Conservation (phyloP, 2,113 vertebrate species). For the Donacobius atricapilla region DNA sequence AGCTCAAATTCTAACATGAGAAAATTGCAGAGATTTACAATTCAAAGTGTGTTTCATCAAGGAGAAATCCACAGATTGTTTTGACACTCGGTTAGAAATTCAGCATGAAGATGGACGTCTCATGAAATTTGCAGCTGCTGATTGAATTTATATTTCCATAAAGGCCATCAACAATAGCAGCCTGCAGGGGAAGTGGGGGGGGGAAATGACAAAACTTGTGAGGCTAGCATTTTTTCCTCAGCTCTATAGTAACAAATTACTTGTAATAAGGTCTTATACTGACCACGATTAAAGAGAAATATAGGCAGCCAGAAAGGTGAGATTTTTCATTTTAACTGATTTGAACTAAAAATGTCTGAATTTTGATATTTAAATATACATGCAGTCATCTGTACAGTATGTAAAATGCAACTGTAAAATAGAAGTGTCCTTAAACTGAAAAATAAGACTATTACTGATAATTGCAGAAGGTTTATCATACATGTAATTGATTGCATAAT, state of each 20-base stretch:
- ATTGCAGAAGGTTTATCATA: constrained; percentile 24
- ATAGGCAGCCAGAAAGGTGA: constrained; percentile 66
- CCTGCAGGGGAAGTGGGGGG: constrained; percentile 73
- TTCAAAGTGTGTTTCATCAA: constrained; percentile 82
- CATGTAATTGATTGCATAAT: constrained; percentile 38
- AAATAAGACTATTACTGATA: constrained; percentile 29
- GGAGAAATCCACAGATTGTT: constrained; percentile 82
- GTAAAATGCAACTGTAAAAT: constrained; percentile 34
- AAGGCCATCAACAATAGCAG: constrained; percentile 86
- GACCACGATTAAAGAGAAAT: constrained; percentile 73
- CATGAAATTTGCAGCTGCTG: constrained; percentile 87
- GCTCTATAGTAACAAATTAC: constrained; percentile 72
- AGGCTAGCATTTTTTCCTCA: constrained; percentile 73
- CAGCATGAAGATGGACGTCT: constrained; percentile 85
- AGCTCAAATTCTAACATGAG: constrained; percentile 74
- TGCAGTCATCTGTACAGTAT: constrained; percentile 48
- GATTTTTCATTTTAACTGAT: constrained; percentile 70
- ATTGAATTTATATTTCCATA: constrained; percentile 94
- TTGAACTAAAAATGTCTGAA: constrained; percentile 70
- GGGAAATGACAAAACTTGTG: constrained; percentile 76
- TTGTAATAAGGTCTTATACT: constrained; percentile 73
- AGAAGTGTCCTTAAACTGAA: constrained; percentile 22
- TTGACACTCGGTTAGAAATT: constrained; percentile 88
- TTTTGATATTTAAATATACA: constrained; percentile 70
- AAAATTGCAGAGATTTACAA: constrained; percentile 83